These are phyloP conservation scores for Automeris io DNA, from an alignment of 2,888 invertebrate genomes.

Conservation along the genomic window DNA sequence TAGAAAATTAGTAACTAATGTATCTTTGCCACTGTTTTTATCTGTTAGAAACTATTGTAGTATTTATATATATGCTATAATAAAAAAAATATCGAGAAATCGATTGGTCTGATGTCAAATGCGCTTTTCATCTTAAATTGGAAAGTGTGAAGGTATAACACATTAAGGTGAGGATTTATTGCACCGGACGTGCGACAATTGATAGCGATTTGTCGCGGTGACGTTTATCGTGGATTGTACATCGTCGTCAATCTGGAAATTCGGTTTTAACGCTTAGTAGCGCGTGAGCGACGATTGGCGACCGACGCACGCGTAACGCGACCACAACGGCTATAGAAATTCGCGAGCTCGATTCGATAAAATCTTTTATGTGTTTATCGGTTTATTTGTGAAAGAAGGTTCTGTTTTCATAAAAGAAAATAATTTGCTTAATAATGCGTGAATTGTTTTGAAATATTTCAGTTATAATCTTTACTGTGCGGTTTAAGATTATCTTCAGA, in stretches of 20 bases:
- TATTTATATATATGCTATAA: too few relatives aligned
- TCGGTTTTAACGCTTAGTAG: too few relatives aligned
- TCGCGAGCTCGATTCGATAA: constrained; percentile 38
- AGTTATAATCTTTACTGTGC: constrained; percentile 16
- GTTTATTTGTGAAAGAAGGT: constrained; percentile 29
- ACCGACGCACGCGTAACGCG: constrained; percentile 49
- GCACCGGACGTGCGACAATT: neutral
- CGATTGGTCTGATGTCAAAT: too few relatives aligned
- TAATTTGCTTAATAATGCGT: constrained; percentile 10
- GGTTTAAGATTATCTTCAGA: constrained; percentile 26
- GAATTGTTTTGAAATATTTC: neutral
- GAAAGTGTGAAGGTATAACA: too few relatives aligned
- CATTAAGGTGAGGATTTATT: too few relatives aligned
- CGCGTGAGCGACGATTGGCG: constrained; percentile 54
- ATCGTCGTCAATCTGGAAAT: too few relatives aligned
- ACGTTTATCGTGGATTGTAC: constrained; percentile 30
- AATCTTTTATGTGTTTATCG: constrained; percentile 32
- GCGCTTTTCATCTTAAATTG: too few relatives aligned
- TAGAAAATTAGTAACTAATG: too few relatives aligned
- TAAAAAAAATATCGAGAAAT: too few relatives aligned
- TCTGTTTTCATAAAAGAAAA: constrained; percentile 26
- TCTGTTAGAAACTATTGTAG: too few relatives aligned
- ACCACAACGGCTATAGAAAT: constrained; percentile 26
- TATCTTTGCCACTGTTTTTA: too few relatives aligned
- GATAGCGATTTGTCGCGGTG: constrained; percentile 42